phyloP scores from a whole-genome alignment of 1,140 invertebrate genomes.

The Doryteuthis pealeii region DNA sequence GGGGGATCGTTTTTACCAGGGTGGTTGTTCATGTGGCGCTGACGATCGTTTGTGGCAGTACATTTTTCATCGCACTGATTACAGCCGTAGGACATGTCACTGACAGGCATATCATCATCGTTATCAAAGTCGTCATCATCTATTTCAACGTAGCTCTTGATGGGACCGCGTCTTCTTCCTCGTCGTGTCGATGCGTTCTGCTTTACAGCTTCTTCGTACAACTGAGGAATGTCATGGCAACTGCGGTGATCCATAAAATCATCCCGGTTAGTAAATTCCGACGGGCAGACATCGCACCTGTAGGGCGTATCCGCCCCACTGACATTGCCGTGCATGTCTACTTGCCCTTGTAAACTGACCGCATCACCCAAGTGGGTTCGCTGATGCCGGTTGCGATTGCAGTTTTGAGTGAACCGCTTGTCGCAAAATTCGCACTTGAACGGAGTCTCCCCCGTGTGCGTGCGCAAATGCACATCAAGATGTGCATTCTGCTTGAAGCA shows the following conservation, averaged over 20 bases:
- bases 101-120: too few relatives aligned
- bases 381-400: conserved; percentile 45
- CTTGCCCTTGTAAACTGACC: too few relatives aligned
- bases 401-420: conserved; percentile 63
- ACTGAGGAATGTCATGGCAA: not conserved
- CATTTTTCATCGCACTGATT: too few relatives aligned
- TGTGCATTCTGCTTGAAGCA: conserved; percentile 29
- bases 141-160: too few relatives aligned
- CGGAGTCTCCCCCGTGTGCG: conserved; percentile 38
- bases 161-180: too few relatives aligned
- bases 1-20: too few relatives aligned
- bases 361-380: conserved; percentile 20
- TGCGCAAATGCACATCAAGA: conserved; percentile 31
- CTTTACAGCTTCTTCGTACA: not conserved
- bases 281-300: not conserved
- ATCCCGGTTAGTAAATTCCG: not conserved
- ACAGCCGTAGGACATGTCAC: too few relatives aligned
- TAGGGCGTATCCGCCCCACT: not conserved
- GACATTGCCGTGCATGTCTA: too few relatives aligned
- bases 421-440: conserved; percentile 39
- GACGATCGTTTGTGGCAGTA: too few relatives aligned
- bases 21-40: too few relatives aligned
- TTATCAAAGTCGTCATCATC: too few relatives aligned
- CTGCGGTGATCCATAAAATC: not conserved
- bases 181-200: too few relatives aligned